A percentile compares a stretch with the other conserved stretches of the same genome.
These are phyloP conservation scores for Trialeurodes vaporariorum DNA, from an alignment of 1,140 invertebrate genomes.

Conservation along the genomic window DNA sequence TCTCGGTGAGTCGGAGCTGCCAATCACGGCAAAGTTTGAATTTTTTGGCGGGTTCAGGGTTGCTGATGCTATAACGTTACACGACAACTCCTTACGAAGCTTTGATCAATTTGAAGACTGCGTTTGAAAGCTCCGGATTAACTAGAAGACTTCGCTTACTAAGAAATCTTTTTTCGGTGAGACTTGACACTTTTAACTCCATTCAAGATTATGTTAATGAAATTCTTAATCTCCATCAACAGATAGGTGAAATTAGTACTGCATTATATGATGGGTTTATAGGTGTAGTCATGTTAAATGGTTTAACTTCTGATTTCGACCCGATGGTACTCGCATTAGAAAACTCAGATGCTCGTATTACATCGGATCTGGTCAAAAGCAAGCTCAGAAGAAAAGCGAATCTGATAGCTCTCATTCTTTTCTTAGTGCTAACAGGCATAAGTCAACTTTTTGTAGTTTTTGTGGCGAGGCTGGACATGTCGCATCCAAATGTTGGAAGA, in stretches of 20 bases:
- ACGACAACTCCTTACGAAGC: no score
- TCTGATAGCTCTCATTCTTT: background rate
- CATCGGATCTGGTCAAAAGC: background rate
- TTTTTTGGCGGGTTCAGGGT: no score
- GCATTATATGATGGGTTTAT: background rate
- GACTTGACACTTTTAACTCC: background rate
- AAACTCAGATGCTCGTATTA: background rate
- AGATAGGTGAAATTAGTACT: background rate
- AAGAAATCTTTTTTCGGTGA: background rate
- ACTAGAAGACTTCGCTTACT: background rate
- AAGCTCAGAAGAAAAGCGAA: background rate
- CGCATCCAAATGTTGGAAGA: background rate
- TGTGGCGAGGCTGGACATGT: background rate
- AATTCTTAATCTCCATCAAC: background rate
- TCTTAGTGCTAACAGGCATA: background rate
- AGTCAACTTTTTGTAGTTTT: background rate
- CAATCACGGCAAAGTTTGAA: no score
- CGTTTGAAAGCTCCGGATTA: background rate
- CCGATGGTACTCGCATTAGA: background rate
- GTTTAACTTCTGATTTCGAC: background rate
- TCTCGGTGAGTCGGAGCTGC: no score
- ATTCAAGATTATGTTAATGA: background rate
- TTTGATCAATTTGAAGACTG: background rate
- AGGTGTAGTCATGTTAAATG: background rate
- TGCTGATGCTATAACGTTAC: no score